A percentile compares a stretch with the other conserved stretches of the same genome.
Evolutionary conservation across 2,797 vertebrate species (phyloP).

Genomic region (Phylloscopus collybita): DNA sequence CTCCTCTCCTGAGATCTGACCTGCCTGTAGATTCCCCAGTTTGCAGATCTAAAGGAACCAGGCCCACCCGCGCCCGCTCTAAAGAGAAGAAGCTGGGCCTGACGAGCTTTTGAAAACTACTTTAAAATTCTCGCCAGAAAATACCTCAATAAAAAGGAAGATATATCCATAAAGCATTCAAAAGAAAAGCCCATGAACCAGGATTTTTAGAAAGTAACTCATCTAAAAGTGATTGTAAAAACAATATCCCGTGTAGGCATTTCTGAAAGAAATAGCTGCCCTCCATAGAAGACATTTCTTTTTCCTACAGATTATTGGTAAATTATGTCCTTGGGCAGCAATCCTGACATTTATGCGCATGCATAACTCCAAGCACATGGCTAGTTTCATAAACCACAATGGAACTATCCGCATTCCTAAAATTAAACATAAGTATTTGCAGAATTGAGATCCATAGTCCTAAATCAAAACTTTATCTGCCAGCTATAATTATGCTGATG

Average conservation of each 20-base stretch:
- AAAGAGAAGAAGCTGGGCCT: slow-evolving; percentile 29
- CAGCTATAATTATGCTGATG: not conserved
- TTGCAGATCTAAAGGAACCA: slow-evolving; percentile 70
- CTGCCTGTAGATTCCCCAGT: slow-evolving; percentile 71
- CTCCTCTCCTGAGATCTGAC: slow-evolving; percentile 78
- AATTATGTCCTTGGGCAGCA: slow-evolving; percentile 55
- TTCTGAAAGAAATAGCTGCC: slow-evolving; percentile 43
- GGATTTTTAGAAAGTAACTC: slow-evolving; percentile 24
- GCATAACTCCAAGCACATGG: slow-evolving; percentile 45
- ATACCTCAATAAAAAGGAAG: slow-evolving; percentile 53
- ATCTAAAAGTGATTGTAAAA: slow-evolving; percentile 54
- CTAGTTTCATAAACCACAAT: slow-evolving; percentile 47
- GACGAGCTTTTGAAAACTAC: slow-evolving; percentile 68
- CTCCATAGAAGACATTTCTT: slow-evolving; percentile 29
- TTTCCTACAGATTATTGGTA: slow-evolving; percentile 35
- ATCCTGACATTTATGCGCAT: slow-evolving; percentile 34
- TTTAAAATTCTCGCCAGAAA: slow-evolving; percentile 67
- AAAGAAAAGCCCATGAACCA: slow-evolving; percentile 29
- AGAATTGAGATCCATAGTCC: not conserved
- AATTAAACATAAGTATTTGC: slow-evolving; percentile 31
- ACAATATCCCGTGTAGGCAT: slow-evolving; percentile 18
- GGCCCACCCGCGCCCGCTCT: slow-evolving; percentile 42
- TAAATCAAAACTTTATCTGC: slow-evolving; percentile 14
- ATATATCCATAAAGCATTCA: slow-evolving; percentile 46
- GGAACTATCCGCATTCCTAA: slow-evolving; percentile 28